Percentiles rank a stretch among this genome's conserved stretches.
Evolutionary conservation across 2,113 vertebrate genomes (phyloP).

Genomic region (Uria lomvia): DNA sequence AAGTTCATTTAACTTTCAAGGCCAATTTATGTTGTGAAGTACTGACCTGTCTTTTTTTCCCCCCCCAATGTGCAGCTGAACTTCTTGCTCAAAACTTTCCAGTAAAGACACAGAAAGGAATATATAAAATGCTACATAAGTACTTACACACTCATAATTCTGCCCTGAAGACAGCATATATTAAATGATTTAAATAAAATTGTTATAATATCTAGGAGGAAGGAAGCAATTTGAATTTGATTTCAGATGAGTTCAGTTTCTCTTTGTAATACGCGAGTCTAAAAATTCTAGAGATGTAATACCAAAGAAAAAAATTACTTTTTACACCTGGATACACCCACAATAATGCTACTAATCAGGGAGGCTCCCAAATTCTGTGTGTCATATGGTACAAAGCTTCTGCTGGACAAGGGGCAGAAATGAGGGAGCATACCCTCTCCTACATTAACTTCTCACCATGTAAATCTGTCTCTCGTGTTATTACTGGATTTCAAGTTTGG

Average conservation of each 20-base stretch:
- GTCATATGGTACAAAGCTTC: neutral
- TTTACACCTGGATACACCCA: neutral
- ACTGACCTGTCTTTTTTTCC: rapidly evolving
- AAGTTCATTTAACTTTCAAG: neutral
- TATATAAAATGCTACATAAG: neutral
- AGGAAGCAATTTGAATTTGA: neutral
- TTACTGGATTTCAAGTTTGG: neutral
- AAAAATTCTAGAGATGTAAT: neutral
- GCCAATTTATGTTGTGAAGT: neutral
- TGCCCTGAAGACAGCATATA: neutral
- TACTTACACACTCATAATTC: neutral
- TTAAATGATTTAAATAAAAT: neutral
- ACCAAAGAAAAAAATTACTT: neutral
- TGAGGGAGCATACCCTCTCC: neutral
- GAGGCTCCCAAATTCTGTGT: neutral
- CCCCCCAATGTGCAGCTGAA: neutral
- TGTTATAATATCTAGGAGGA: neutral
- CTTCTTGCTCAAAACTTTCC: neutral
- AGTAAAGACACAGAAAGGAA: neutral
- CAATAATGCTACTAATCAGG: neutral
- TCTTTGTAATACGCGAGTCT: neutral
- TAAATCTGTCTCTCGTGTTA: neutral
- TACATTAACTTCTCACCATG: neutral
- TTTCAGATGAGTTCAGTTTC: neutral
- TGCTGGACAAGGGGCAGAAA: neutral